Evolutionary conservation across 1,140 invertebrate species (phyloP), one percentile per base, ranked within the genome.

Genomic region (Rhopalosiphum maidis): DNA sequence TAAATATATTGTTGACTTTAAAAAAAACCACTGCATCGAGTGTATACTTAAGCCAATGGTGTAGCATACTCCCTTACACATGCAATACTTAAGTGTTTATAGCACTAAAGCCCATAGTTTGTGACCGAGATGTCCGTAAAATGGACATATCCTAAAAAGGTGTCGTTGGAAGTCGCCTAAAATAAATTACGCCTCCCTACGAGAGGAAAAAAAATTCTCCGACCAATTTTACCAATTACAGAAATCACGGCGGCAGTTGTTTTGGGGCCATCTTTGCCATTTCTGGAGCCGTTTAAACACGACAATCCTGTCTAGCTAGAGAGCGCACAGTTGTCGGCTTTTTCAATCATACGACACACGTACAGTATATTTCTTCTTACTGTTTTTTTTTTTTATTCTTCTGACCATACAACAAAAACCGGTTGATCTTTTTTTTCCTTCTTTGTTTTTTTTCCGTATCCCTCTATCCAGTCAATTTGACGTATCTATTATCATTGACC

Each of bases 301-400:
- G 48, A 43, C 54, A 55, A 89, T 89, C 87, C 51, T 55, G 87
- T 68, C 89, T 68, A 43, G 89, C 55, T 54, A 68, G 54, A 41
- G 89, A 35, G 89, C 37, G 30, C 15, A 41, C 25, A 23, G 46
- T n/a, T 77, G 77, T 83, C 91, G 82, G 91, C 91, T 83, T 93
- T 93, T 93, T 93, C 91, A 93, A 93, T 93, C 91, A 93, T 83
- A 54, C 48, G 68, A 51, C 43, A 92, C 77, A 77, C 90, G 54
- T 77, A 92, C 37, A n/a, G 25, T 92, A 37, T 83, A 83, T 48
- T 48, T 82, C n/a, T 77, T 92, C 30, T 92, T 51, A 51, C 77
- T 37, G 68, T 92, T 83, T 83, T 93, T 93, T 86, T 85, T 43
- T 25, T 46, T 46, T 46, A 86, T 86, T 77, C 18, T 77, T 83